Evolutionary conservation across 2,113 vertebrate genomes (phyloP), one percentile per base, ranked within the genome.

Genomic region (Eolophus roseicapilla): DNA sequence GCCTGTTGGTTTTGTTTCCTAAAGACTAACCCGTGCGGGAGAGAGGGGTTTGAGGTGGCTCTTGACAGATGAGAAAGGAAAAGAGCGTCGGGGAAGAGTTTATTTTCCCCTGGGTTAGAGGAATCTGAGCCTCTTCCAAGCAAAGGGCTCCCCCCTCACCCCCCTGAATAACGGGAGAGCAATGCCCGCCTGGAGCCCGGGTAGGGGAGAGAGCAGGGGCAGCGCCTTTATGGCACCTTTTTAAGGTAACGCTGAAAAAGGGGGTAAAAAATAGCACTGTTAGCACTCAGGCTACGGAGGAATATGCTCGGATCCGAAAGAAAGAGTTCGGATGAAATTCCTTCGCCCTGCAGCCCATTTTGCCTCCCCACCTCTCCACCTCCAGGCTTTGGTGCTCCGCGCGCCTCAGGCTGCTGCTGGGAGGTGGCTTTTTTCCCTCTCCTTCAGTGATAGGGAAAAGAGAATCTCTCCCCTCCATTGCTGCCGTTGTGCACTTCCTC

Each of bases 361-460:
- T 73, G 35, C 6, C 11, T 41, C 19, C 24, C 28, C 29, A 13
- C 55, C 33, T n/a, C 33, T 6, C 3, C 11, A 11, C 9, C 47
- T 17, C 17, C 43, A 10, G 43, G 20, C 8, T 59, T 41, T n/a
- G 65, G 6, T 16, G 27, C 37, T 68, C 37, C 5, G 6, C 3
- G 9, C 44, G 39, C 17, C 63, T 41, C 17, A 4, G 25, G 17
- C 39, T 41, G 46, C 28, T 53, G 21, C 13, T 3, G 4, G 21
- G 41, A 57, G 10, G 4, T 7, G 23, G 9, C 13, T 13, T n/a
- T 46, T 55, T 21, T 16, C 16, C 16, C 18, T 69, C 18, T 53
- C 9, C 3, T 2, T 1, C 9, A 18, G 41, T 5, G 9, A 9
- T 1, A 41, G n/a, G 9, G 18, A 4, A 37, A 69, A 8, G 43